Evolutionary conservation across 2,888 invertebrate genomes (phyloP).

Genomic region (Hirtodrosophila confusa): DNA sequence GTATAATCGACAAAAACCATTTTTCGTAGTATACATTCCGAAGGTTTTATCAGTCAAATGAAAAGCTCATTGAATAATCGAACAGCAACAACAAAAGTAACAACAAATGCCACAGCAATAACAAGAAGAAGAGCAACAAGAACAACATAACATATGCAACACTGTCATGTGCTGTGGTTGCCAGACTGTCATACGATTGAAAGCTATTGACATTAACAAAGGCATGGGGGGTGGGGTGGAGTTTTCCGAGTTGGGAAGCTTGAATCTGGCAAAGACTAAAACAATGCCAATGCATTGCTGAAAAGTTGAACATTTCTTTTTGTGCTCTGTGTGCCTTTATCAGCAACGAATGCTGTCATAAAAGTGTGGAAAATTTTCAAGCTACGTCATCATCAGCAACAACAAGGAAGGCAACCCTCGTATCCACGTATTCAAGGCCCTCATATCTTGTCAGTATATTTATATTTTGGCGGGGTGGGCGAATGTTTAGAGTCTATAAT

Average conservation of each 20-base stretch:
- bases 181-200: slow-evolving; percentile 23
- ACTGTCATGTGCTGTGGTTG: slow-evolving; percentile 32
- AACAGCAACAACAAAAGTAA: slow-evolving; percentile 33
- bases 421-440: slow-evolving; percentile 14
- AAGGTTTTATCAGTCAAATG: slow-evolving; percentile 69
- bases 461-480: slow-evolving; percentile 17
- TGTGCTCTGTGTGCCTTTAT: slow-evolving; percentile 51
- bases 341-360: slow-evolving; percentile 70
- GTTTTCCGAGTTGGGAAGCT: background rate
- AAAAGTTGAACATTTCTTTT: slow-evolving; percentile 66
- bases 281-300: slow-evolving; percentile 67
- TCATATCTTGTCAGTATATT: slow-evolving; percentile 64
- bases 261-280: slow-evolving; percentile 34
- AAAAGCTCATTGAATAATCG: slow-evolving; percentile 74
- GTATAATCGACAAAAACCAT: slow-evolving; percentile 9
- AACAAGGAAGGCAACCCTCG: slow-evolving; percentile 29
- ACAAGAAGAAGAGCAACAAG: too few species aligned
- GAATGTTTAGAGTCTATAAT: slow-evolving; percentile 82
- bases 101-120: slow-evolving; percentile 39
- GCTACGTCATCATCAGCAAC: slow-evolving; percentile 70
- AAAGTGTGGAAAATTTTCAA: slow-evolving; percentile 77
- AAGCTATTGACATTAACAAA: slow-evolving; percentile 65
- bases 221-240: background rate
- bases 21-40: slow-evolving; percentile 11
- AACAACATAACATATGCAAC: slow-evolving; percentile 50